Evolutionary conservation across 1,140 invertebrate genomes (phyloP).

Genomic region (Drosophila santomea): DNA sequence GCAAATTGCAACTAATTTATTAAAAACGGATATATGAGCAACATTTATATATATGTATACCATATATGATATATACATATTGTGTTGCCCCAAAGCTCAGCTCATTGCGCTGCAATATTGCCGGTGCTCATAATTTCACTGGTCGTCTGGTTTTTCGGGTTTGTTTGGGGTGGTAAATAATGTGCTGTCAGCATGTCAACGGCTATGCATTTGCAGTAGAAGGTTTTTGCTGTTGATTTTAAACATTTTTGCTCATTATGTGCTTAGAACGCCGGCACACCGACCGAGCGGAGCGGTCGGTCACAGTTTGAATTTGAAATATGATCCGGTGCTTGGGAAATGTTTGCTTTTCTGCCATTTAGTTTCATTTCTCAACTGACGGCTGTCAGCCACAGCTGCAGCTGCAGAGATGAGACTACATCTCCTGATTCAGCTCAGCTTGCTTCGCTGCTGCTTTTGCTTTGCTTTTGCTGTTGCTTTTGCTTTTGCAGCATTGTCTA

Average conservation of each 20-base stretch:
- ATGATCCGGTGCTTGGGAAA: conserved; percentile 27
- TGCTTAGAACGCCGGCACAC: conserved; percentile 8
- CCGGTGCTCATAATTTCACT: conserved; percentile 49
- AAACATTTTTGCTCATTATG: conserved; percentile 57
- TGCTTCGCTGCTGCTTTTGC: no score
- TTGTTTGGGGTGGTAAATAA: conserved; percentile 41
- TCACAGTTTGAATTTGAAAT: conserved; percentile 48
- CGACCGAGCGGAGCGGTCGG: conserved; percentile 7
- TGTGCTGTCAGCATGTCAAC: conserved; percentile 65
- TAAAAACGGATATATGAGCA: conserved; percentile 62
- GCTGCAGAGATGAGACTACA: neutral
- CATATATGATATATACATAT: neutral
- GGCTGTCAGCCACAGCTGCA: conserved; percentile 37
- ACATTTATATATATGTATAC: conserved; percentile 33
- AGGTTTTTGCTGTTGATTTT: conserved; percentile 30
- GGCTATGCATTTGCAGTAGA: conserved; percentile 37
- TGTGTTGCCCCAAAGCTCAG: conserved; percentile 8
- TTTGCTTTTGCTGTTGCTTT: no score
- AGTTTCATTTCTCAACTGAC: conserved; percentile 56
- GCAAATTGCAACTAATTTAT: conserved; percentile 65
- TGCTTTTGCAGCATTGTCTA: conserved; percentile 22
- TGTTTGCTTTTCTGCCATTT: conserved; percentile 40
- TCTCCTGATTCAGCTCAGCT: no score
- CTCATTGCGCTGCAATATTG: conserved; percentile 54
- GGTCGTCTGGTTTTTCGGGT: neutral